Percentiles rank a stretch among this genome's conserved stretches.
Evolutionary conservation across 2,113 vertebrate species (phyloP).

Genomic region (Murina feae): DNA sequence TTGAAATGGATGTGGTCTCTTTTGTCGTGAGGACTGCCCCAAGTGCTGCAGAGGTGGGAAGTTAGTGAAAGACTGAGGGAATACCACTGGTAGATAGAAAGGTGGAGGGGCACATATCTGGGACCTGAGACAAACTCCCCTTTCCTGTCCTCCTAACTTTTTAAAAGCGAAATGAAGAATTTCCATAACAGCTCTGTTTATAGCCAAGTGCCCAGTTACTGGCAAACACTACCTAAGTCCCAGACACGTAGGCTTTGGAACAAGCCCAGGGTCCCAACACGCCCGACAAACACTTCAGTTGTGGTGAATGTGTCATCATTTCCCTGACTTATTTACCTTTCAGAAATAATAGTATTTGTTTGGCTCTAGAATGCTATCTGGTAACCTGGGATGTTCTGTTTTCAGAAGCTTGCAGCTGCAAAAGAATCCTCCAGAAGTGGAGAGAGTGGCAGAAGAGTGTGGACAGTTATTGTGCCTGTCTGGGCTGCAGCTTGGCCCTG

Average conservation of each 20-base stretch:
- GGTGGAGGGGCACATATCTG: not conserved
- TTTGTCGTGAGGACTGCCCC: not conserved
- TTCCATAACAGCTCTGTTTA: constrained; percentile 44
- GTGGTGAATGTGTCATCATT: not conserved
- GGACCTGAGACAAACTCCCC: not conserved
- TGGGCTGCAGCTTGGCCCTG: not conserved
- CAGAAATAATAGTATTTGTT: not conserved
- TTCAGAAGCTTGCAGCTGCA: not conserved
- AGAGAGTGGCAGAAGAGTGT: accelerated
- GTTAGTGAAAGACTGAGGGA: not conserved
- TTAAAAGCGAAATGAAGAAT: not conserved
- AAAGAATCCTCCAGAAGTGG: not conserved
- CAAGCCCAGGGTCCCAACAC: not conserved
- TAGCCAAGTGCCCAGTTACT: not conserved
- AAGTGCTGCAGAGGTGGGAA: not conserved
- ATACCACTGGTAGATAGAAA: not conserved
- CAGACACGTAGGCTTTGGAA: not conserved
- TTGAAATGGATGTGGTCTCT: not conserved
- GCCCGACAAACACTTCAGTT: not conserved
- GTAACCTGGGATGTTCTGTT: not conserved
- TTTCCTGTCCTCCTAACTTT: not conserved
- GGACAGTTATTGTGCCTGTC: not conserved
- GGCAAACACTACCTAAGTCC: not conserved
- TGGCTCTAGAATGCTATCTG: not conserved
- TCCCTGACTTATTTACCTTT: constrained; percentile 34